A percentile compares a stretch with the other conserved stretches of the same genome.
Conservation (phyloP, 1,140 invertebrate genomes). For the Diabrotica undecimpunctata region DNA sequence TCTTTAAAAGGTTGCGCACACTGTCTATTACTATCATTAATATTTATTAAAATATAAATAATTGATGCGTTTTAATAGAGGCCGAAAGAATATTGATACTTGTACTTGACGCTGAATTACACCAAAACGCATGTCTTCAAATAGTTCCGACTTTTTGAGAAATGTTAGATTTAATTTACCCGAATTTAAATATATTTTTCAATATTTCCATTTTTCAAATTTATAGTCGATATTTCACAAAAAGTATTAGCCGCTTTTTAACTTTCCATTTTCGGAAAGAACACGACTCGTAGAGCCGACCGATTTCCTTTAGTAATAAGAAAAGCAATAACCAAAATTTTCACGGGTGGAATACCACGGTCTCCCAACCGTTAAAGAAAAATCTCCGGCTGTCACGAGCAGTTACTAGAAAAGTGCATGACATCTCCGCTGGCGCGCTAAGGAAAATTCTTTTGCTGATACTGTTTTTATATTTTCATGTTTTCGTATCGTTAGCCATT, state of each 20-base stretch:
- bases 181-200: no score
- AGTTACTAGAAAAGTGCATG: constrained; percentile 11
- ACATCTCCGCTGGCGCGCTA: constrained; percentile 1
- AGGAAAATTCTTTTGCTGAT: constrained; percentile 8
- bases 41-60: no score
- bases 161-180: no score
- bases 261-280: background rate
- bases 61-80: no score
- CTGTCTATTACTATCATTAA: no score
- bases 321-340: constrained; percentile 7
- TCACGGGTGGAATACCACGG: constrained; percentile 8
- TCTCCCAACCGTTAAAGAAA: constrained; percentile 10
- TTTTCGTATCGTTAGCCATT: constrained; percentile 16
- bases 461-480: constrained; percentile 16
- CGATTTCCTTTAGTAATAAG: background rate
- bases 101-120: no score
- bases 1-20: no score
- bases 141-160: no score
- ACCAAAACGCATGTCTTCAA: no score
- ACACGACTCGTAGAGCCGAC: background rate
- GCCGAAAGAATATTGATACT: no score
- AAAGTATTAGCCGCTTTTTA: background rate
- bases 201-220: no score
- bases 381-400: constrained; percentile 10
- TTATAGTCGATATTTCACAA: no score